phyloP scores from a whole-genome alignment of 2,113 vertebrate genomes.

The Xiphophorus couchianus region DNA sequence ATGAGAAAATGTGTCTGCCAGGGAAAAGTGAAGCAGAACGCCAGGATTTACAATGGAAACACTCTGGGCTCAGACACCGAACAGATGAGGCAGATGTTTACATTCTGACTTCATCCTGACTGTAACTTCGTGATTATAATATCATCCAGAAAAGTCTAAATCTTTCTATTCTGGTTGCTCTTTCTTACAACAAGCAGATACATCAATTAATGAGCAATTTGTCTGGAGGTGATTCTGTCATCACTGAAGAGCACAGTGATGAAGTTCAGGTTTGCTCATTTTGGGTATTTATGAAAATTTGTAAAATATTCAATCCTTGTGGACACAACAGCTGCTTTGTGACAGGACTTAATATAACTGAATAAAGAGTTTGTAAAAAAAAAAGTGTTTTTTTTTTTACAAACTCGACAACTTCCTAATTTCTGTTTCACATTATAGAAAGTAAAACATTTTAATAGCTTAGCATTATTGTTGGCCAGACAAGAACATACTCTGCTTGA shows the following conservation, averaged over 20 bases:
- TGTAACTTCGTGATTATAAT: conserved; percentile 45
- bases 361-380: background rate
- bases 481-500: background rate
- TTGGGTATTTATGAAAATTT: background rate
- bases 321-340: background rate
- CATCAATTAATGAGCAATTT: background rate
- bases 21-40: conserved; percentile 17
- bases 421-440: background rate
- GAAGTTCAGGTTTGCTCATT: conserved; percentile 14
- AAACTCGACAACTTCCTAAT: background rate
- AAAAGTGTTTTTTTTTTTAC: background rate
- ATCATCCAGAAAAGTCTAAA: conserved; percentile 44
- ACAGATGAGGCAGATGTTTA: conserved; percentile 68
- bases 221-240: background rate
- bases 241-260: background rate
- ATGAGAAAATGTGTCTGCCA: conserved; percentile 5
- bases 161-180: conserved; percentile 15
- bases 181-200: conserved; percentile 21
- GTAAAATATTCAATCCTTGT: background rate
- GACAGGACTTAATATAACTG: background rate
- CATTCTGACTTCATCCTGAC: conserved; percentile 61
- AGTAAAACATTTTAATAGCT: background rate
- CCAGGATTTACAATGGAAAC: conserved; percentile 56
- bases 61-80: conserved; percentile 48
- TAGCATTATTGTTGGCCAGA: background rate